These are phyloP conservation scores for Mus spretus DNA, from an alignment of 2,797 vertebrate species.

Conservation along the genomic window DNA sequence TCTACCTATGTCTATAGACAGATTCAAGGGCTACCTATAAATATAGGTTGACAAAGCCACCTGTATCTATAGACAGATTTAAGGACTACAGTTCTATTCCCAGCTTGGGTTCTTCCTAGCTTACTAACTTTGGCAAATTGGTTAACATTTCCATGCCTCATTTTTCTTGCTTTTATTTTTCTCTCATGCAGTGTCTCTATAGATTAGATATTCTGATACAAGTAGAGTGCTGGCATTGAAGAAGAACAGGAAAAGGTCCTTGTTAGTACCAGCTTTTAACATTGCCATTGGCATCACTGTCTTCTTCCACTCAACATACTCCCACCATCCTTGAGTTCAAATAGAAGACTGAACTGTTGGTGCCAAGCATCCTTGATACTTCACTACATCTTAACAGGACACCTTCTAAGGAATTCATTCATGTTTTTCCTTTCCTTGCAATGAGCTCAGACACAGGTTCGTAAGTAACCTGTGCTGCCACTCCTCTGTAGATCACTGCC, in stretches of 20 bases:
- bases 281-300: neutral
- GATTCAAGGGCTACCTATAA: neutral
- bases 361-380: neutral
- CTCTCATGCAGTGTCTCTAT: neutral
- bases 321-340: neutral
- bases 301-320: neutral
- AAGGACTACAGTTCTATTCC: neutral
- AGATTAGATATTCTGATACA: neutral
- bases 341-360: neutral
- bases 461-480: neutral
- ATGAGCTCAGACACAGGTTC: neutral
- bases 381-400: neutral
- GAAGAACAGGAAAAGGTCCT: neutral
- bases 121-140: neutral
- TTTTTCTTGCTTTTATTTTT: neutral
- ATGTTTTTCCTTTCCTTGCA: slow-evolving; percentile 49
- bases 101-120: neutral
- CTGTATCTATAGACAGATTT: neutral
- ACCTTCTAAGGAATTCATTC: neutral
- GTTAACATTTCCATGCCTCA: neutral
- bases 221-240: neutral
- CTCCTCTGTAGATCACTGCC: neutral
- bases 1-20: accelerated
- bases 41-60: no score
- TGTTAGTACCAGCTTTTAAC: neutral